phyloP scores from a whole-genome alignment of 2,797 vertebrate genomes.

The Hydrophis major region DNA sequence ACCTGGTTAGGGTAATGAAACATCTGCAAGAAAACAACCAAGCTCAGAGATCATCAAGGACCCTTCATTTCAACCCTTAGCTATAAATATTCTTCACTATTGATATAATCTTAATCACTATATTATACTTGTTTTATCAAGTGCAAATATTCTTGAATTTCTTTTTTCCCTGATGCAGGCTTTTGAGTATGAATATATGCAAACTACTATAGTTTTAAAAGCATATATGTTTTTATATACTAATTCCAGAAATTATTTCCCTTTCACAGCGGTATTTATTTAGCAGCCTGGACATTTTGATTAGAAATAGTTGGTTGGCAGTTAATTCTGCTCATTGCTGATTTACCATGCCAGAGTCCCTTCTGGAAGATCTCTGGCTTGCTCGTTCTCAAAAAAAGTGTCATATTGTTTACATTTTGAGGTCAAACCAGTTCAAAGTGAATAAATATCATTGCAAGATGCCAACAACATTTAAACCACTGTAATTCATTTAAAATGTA shows the following conservation, averaged over 20 bases:
- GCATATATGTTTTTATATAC: not conserved
- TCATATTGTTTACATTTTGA: not conserved
- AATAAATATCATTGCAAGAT: not conserved
- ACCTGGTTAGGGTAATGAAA: not conserved
- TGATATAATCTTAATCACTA: not conserved
- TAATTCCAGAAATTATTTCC: not conserved
- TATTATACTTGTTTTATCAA: not conserved
- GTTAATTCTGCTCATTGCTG: not conserved
- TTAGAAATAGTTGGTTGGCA: not conserved
- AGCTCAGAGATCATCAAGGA: not conserved
- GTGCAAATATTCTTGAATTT: not conserved
- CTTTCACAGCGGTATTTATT: not conserved
- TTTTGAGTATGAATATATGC: not conserved
- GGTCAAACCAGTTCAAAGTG: not conserved
- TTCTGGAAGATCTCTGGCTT: not conserved
- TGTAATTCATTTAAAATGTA: not conserved
- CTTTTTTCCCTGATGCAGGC: not conserved
- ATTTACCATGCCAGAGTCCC: not conserved
- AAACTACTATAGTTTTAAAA: not conserved
- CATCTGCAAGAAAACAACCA: not conserved
- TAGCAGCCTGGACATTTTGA: not conserved
- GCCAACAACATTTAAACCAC: not conserved
- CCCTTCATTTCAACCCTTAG: not conserved
- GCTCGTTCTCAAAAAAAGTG: not conserved
- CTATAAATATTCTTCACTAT: not conserved